Conservation (phyloP, 2,113 vertebrate species). For the Deroptyus accipitrinus region DNA sequence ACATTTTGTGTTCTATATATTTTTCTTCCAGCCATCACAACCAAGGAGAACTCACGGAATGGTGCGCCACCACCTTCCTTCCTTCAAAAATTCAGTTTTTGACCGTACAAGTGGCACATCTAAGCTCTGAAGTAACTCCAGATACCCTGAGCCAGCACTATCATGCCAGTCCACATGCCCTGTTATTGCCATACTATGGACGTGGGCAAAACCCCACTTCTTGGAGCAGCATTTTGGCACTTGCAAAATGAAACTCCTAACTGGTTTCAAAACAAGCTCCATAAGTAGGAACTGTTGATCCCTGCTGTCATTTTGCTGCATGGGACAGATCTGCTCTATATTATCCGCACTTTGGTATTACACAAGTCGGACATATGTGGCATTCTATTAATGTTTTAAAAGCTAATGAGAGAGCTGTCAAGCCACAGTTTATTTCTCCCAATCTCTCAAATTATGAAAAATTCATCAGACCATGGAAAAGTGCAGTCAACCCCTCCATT, state of each 20-base stretch:
- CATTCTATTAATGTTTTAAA: not conserved
- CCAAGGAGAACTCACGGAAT: not conserved
- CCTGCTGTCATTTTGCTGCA: not conserved
- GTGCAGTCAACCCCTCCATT: not conserved
- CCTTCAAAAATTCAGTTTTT: not conserved
- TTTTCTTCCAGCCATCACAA: not conserved
- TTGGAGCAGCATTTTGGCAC: not conserved
- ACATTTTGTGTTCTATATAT: not conserved
- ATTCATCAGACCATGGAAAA: not conserved
- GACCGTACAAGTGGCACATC: not conserved
- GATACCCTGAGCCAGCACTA: not conserved
- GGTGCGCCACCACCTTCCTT: not conserved
- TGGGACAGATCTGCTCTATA: not conserved
- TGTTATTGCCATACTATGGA: no score
- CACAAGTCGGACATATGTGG: not conserved
- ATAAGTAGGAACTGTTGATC: not conserved
- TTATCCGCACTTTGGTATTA: not conserved
- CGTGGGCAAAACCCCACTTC: not conserved
- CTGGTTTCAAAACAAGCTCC: not conserved
- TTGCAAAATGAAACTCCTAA: not conserved
- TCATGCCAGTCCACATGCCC: not conserved
- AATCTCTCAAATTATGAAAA: not conserved
- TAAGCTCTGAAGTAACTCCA: not conserved
- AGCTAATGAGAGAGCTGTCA: not conserved
- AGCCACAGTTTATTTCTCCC: not conserved